A percentile compares a stretch with the other conserved stretches of the same genome.
These are phyloP conservation scores for Timema cristinae DNA, from an alignment of 2,888 invertebrate species.

Conservation along the genomic window DNA sequence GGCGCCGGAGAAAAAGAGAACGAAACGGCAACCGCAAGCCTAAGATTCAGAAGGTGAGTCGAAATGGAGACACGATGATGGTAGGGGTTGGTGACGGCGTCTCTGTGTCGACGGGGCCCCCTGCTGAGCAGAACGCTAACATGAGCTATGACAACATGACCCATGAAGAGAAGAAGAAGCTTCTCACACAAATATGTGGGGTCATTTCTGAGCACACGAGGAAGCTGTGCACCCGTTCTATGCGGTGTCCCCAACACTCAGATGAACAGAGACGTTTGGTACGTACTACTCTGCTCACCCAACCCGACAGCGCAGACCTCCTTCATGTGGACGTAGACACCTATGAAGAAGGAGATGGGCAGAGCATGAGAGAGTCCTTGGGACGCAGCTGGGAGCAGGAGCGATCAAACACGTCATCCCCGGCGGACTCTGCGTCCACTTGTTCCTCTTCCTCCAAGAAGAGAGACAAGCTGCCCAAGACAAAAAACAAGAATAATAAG, in stretches of 20 bases:
- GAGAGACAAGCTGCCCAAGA: slow-evolving; percentile 28
- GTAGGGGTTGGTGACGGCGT: slow-evolving; percentile 18
- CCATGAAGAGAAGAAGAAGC: slow-evolving; percentile 56
- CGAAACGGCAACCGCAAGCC: slow-evolving; percentile 42
- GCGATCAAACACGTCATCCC: slow-evolving; percentile 35
- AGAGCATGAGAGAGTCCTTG: slow-evolving; percentile 30
- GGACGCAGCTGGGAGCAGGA: slow-evolving; percentile 32
- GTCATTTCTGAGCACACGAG: slow-evolving; percentile 71
- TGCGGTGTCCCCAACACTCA: slow-evolving; percentile 67
- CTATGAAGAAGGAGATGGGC: slow-evolving; percentile 34
- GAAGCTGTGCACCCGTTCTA: slow-evolving; percentile 66
- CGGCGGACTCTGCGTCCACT: slow-evolving; percentile 36
- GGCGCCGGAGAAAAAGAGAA: slow-evolving; percentile 36
- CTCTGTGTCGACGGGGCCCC: slow-evolving; percentile 1
- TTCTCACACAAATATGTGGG: slow-evolving; percentile 65
- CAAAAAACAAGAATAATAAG: slow-evolving; percentile 28
- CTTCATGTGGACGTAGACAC: slow-evolving; percentile 33
- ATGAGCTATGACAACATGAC: slow-evolving; percentile 57
- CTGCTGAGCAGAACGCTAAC: slow-evolving; percentile 43
- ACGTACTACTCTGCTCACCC: slow-evolving; percentile 39
- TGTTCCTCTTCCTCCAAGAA: slow-evolving; percentile 35
- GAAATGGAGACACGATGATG: slow-evolving; percentile 23
- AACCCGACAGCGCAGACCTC: slow-evolving; percentile 16
- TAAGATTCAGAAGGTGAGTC: slow-evolving; percentile 38
- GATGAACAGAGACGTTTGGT: slow-evolving; percentile 66